Base-by-base conservation (phyloP, 1,140 invertebrate genomes). In the Coelopa frigida region DNA sequence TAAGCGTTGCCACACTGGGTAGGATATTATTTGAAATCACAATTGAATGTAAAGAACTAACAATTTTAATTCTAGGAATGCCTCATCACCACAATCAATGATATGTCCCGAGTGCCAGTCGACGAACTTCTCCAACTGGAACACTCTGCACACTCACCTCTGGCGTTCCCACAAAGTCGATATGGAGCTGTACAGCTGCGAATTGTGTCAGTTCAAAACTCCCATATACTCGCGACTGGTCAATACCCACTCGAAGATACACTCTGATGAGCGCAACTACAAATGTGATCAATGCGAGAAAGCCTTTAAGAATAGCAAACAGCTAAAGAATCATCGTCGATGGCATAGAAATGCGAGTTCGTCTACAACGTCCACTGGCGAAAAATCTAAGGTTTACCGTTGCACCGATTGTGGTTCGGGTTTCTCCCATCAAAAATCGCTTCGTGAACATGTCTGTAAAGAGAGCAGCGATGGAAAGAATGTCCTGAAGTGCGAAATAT, bases 81-180 rank as follows among this genome's bases (percentile, higher is more conserved):
- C 61, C n/a, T 59, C 60, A n/a, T 52, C 48, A 0, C 41, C 50
- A 4, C 63, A 59, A 11, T 69, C 74, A 17, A 78, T 84, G 50
- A 65, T 70, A 10, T 89, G 85, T 71, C 77, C 76, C 2, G 81
- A 87, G 57, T 89, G 87, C 64, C 55, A 61, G 2, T 68, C 72
- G 45, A 56, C 54, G 17, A 48, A 63, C 40, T 78, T 73, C 53
- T 54, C 59, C 0, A 66, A 72, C 12, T 84, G 83, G 74, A 76
- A 79, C 40, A 65, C 73, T 3, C 54, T 87, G n/a, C 79, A 80
- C 18, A 77, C 78, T 17, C 87, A 90, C 70, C 67, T 89, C n/a
- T 89, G 85, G 85, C 78, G 78, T 37, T 55, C 71, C 0, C 87
- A 90, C 60, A 68, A 73, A 31, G 77, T 89, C n/a, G 84, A 89